phyloP scores from a whole-genome alignment of 2,888 invertebrate species.

The Blera fallax region DNA sequence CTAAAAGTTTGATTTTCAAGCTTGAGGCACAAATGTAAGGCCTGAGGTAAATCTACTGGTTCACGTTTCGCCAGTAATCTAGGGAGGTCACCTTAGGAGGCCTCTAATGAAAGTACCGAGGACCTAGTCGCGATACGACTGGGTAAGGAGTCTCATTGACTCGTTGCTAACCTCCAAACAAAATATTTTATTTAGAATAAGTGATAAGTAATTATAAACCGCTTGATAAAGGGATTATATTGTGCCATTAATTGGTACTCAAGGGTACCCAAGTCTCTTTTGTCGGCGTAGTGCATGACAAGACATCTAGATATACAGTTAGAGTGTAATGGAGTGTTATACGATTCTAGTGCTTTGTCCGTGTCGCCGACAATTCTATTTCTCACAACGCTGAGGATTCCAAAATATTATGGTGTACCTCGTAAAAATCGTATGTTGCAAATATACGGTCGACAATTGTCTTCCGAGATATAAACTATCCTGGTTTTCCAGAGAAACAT shows the following conservation, averaged over 20 bases:
- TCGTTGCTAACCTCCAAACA: slow-evolving; percentile 1
- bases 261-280: slow-evolving; percentile 1
- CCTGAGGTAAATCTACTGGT: slow-evolving; percentile 11
- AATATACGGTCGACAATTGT: slow-evolving; percentile 36
- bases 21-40: no score
- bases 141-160: neutral
- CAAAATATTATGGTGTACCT: slow-evolving; percentile 36
- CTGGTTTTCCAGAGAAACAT: slow-evolving; percentile 44
- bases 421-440: slow-evolving; percentile 17
- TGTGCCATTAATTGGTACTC: slow-evolving; percentile 17
- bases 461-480: slow-evolving; percentile 40
- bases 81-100: slow-evolving; percentile 20
- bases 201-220: slow-evolving; percentile 16
- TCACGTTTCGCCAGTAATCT: slow-evolving; percentile 1
- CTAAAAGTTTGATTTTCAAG: neutral
- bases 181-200: slow-evolving; percentile 5
- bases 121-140: slow-evolving; percentile 18
- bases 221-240: slow-evolving; percentile 7
- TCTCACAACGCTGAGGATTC: slow-evolving; percentile 26
- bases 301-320: slow-evolving; percentile 19
- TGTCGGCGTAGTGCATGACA: slow-evolving; percentile 29
- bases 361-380: slow-evolving; percentile 43
- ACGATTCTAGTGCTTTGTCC: slow-evolving; percentile 33
- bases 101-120: slow-evolving; percentile 31
- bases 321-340: slow-evolving; percentile 48